Conservation (phyloP, 2,113 vertebrate species). For the Amazona guildingii region DNA sequence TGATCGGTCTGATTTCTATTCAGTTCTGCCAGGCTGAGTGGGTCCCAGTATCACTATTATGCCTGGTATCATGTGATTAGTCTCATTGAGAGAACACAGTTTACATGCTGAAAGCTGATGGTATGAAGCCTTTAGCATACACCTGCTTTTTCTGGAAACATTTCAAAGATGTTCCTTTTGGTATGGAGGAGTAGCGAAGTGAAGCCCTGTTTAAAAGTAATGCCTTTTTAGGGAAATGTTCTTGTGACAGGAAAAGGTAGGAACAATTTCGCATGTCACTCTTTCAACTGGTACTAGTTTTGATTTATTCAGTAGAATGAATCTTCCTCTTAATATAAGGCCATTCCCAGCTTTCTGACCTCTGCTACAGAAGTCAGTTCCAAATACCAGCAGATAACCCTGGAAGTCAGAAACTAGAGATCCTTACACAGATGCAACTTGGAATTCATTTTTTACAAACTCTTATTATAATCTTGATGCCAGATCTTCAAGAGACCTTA, state of each 20-base stretch:
- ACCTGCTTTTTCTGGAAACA: slow-evolving; percentile 20
- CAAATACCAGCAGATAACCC: not conserved
- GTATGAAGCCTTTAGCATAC: not conserved
- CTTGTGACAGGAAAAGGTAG: not conserved
- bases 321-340: not conserved
- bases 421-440: not conserved
- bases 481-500: not conserved
- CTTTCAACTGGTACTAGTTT: not conserved
- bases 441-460: not conserved
- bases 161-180: slow-evolving; percentile 5
- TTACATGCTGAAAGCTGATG: not conserved
- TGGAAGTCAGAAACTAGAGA: not conserved
- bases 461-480: not conserved
- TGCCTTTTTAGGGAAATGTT: not conserved
- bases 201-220: not conserved
- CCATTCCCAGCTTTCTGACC: not conserved
- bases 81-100: not conserved
- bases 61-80: not conserved
- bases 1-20: not conserved
- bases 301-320: not conserved
- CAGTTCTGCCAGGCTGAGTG: not conserved
- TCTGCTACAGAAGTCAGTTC: not conserved
- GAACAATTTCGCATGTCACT: not conserved
- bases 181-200: not conserved
- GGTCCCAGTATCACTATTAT: not conserved